phyloP scores from a whole-genome alignment of 2,888 invertebrate genomes.

The Tetropium fuscum region DNA sequence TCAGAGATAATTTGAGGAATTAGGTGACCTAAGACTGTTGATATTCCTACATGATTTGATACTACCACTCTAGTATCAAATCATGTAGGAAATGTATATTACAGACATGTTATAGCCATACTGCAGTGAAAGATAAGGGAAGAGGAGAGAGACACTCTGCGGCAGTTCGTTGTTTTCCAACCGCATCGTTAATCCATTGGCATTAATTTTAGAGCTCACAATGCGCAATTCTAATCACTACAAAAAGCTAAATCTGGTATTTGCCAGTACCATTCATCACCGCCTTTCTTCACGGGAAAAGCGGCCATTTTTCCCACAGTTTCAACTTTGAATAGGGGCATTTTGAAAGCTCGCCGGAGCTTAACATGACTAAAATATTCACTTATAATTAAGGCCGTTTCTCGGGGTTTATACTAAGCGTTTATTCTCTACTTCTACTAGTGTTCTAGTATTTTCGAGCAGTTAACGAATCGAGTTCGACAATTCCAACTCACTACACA shows the following conservation, averaged over 20 bases:
- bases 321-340: slow-evolving; percentile 4
- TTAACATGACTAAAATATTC: slow-evolving; percentile 17
- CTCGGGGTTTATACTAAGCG: background rate
- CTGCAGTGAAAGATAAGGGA: slow-evolving; percentile 33
- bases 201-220: slow-evolving; percentile 47
- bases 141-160: slow-evolving; percentile 33
- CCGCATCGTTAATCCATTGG: slow-evolving; percentile 51
- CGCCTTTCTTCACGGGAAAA: slow-evolving; percentile 34
- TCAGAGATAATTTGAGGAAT: no score
- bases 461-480: no score
- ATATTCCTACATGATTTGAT: no score
- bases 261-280: slow-evolving; percentile 42
- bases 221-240: slow-evolving; percentile 50
- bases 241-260: slow-evolving; percentile 47
- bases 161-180: slow-evolving; percentile 39
- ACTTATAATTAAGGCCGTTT: slow-evolving; percentile 4
- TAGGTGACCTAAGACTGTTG: no score
- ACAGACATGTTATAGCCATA: slow-evolving; percentile 4
- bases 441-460: no score
- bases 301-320: slow-evolving; percentile 18
- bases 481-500: no score
- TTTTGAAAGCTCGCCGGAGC: slow-evolving; percentile 4
- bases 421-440: background rate
- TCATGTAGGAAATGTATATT: no score
- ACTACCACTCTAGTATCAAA: no score